These are phyloP conservation scores for Sarcophaga variegata DNA, from an alignment of 2,888 invertebrate genomes.

Conservation along the genomic window DNA sequence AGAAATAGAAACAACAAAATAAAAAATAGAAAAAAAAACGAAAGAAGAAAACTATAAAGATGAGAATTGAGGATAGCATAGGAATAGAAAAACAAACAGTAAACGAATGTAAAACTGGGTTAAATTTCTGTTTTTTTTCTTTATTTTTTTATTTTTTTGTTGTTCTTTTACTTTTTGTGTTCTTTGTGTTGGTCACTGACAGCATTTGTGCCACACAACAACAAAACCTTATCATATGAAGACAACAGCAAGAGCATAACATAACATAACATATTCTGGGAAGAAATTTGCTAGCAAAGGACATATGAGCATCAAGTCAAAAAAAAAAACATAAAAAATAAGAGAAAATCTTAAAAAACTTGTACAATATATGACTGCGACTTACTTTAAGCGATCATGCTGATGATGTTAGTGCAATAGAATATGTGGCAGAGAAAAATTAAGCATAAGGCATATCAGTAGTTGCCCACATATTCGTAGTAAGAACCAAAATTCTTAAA, in stretches of 20 bases:
- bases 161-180: not conserved
- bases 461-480: slow-evolving; percentile 27
- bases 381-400: slow-evolving; percentile 13
- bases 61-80: not conserved
- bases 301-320: slow-evolving; percentile 36
- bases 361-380: slow-evolving; percentile 35
- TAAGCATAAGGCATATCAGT: not conserved
- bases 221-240: slow-evolving; percentile 42
- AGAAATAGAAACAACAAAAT: not conserved
- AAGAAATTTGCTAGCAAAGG: slow-evolving; percentile 48
- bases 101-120: slow-evolving; percentile 60
- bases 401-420: slow-evolving; percentile 2
- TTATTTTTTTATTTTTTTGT: too few species aligned
- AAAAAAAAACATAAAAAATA: slow-evolving; percentile 13
- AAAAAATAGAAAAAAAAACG: not conserved
- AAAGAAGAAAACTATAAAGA: not conserved
- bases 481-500: not conserved
- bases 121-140: slow-evolving; percentile 59
- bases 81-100: not conserved
- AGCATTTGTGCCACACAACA: not conserved
- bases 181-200: slow-evolving; percentile 13
- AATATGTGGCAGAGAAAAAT: not conserved
- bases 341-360: not conserved
- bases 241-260: not conserved
- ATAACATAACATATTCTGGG: slow-evolving; percentile 39